Conservation (phyloP, 2,888 invertebrate species). For the Drosophila borborema region DNA sequence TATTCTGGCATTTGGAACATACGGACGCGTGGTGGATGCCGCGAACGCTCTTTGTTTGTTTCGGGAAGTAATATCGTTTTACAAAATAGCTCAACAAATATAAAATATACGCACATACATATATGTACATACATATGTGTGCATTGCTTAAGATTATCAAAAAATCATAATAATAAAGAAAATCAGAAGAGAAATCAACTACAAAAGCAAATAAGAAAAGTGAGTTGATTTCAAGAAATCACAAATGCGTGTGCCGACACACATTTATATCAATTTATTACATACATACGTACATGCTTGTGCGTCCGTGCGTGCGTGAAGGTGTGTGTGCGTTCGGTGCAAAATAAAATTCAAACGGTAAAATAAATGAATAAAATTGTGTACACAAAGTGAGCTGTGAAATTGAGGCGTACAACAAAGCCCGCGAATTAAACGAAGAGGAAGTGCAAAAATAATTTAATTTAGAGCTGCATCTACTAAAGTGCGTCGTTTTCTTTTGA, state of each 20-base stretch:
- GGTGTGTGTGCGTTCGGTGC: slow-evolving; percentile 48
- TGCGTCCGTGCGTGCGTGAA: slow-evolving; percentile 23
- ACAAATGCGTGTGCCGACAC: slow-evolving; percentile 56
- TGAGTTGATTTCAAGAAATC: slow-evolving; percentile 62
- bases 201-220: slow-evolving; percentile 15
- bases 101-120: slow-evolving; percentile 16
- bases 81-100: slow-evolving; percentile 42
- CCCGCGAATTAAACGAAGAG: slow-evolving; percentile 58
- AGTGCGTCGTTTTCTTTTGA: slow-evolving; percentile 80
- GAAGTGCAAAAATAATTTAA: slow-evolving; percentile 33
- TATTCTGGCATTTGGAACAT: slow-evolving; percentile 57
- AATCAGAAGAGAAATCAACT: slow-evolving; percentile 11
- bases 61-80: slow-evolving; percentile 62
- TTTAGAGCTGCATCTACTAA: slow-evolving; percentile 61
- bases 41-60: slow-evolving; percentile 60
- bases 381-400: slow-evolving; percentile 58
- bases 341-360: slow-evolving; percentile 66
- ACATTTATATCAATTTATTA: slow-evolving; percentile 33
- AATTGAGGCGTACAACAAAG: slow-evolving; percentile 77
- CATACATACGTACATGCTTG: slow-evolving; percentile 26
- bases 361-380: slow-evolving; percentile 64
- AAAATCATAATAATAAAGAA: slow-evolving; percentile 22
- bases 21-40: slow-evolving; percentile 46
- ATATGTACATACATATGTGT: slow-evolving; percentile 7
- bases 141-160: slow-evolving; percentile 14